Evolutionary conservation across 2,113 vertebrate genomes (phyloP).

Genomic region (Tylochromis polylepis): DNA sequence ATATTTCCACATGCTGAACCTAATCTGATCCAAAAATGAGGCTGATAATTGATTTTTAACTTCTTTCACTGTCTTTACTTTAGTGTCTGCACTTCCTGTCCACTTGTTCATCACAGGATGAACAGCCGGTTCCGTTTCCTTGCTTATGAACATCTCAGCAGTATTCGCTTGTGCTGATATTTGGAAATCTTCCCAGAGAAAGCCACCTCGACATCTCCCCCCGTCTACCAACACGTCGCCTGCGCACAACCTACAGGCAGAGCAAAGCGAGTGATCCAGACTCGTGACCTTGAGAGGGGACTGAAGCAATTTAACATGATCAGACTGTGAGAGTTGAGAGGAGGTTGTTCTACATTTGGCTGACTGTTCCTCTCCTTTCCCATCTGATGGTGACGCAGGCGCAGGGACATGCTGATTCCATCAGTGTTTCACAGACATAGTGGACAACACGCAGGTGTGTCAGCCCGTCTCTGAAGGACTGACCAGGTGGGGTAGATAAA

Average conservation of each 20-base stretch:
- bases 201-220: not conserved
- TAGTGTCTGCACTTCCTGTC: not conserved
- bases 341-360: conserved; percentile 47
- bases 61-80: not conserved
- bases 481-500: not conserved
- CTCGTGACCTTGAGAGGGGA: conserved; percentile 43
- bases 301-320: conserved; percentile 47
- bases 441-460: not conserved
- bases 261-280: not conserved
- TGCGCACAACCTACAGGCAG: not conserved
- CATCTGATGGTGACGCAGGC: conserved; percentile 13
- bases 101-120: not conserved
- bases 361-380: no score
- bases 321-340: conserved; percentile 21
- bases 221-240: not conserved
- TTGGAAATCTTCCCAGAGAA: not conserved
- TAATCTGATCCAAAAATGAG: not conserved
- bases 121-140: not conserved
- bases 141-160: not conserved
- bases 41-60: not conserved
- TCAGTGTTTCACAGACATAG: conserved; percentile 10
- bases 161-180: not conserved
- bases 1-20: not conserved
- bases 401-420: conserved; percentile 35
- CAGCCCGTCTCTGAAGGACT: not conserved